phyloP scores from a whole-genome alignment of 2,888 invertebrate species.

The Parnassius smintheus region DNA sequence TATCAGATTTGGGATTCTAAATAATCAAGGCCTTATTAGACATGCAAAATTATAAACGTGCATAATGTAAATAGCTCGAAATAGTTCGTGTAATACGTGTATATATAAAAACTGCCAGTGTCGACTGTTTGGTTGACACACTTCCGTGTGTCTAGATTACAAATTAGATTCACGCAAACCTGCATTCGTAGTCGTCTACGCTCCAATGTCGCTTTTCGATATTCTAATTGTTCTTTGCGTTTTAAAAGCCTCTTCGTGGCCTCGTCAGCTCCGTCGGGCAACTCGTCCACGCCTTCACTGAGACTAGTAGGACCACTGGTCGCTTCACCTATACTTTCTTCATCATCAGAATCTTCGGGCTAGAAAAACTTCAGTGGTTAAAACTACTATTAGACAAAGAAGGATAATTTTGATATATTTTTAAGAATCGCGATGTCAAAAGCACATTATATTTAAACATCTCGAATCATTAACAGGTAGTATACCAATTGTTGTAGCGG shows the following conservation, averaged over 20 bases:
- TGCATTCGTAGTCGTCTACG: constrained; percentile 67
- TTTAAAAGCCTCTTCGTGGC: constrained; percentile 62
- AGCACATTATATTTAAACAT: background rate
- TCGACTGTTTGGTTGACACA: no score
- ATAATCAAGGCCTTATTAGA: no score
- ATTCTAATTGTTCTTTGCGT: constrained; percentile 70
- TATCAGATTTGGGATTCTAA: no score
- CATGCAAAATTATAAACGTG: no score
- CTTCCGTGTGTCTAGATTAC: no score
- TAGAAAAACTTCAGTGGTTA: constrained; percentile 34
- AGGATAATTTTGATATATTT: no score
- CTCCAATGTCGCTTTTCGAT: constrained; percentile 65
- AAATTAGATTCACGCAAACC: constrained; percentile 22
- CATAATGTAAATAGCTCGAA: no score
- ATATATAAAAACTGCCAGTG: no score
- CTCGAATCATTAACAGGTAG: background rate
- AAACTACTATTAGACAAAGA: no score
- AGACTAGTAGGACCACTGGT: constrained; percentile 51
- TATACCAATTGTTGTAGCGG: constrained; percentile 64
- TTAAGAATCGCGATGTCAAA: background rate
- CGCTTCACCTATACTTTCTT: constrained; percentile 48
- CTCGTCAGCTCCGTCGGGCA: constrained; percentile 69
- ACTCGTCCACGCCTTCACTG: constrained; percentile 77
- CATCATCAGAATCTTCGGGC: constrained; percentile 68
- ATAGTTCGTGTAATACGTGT: no score